Evolutionary conservation across 2,888 invertebrate species (phyloP).

Genomic region (Coelogynopora nodosa): DNA sequence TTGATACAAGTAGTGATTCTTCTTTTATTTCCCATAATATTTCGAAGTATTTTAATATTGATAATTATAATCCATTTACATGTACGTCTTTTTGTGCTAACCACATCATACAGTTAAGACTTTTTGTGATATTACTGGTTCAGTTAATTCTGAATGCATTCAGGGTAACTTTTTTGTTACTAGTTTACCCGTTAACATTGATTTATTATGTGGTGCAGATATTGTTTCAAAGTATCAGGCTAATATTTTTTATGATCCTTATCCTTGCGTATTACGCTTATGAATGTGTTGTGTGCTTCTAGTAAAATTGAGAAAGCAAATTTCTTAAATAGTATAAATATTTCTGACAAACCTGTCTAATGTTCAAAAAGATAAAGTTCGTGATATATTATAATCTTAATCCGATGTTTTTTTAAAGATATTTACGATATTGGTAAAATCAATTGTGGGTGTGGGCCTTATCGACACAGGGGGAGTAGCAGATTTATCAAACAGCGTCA

Average conservation of each 20-base stretch:
- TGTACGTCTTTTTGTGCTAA: neutral
- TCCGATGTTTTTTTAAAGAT: neutral
- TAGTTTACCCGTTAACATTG: neutral
- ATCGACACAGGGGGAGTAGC: constrained; percentile 8
- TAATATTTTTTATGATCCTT: neutral
- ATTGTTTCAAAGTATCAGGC: neutral
- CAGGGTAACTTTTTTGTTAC: neutral
- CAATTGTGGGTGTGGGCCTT: neutral
- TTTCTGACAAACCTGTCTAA: neutral
- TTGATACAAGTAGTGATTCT: neutral
- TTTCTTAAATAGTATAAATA: neutral
- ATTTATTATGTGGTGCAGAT: neutral
- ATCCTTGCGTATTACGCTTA: neutral
- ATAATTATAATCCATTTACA: neutral
- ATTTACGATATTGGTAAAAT: neutral
- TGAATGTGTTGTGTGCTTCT: neutral
- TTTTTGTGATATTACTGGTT: neutral
- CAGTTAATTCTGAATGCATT: neutral
- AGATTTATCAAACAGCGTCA: neutral
- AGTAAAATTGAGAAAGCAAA: neutral
- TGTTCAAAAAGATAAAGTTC: neutral
- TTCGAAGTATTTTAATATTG: neutral
- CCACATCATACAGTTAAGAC: neutral
- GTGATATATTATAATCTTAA: neutral
- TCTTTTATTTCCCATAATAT: neutral